Evolutionary conservation across 2,113 vertebrate genomes (phyloP).

Genomic region (Chaetura pelagica): DNA sequence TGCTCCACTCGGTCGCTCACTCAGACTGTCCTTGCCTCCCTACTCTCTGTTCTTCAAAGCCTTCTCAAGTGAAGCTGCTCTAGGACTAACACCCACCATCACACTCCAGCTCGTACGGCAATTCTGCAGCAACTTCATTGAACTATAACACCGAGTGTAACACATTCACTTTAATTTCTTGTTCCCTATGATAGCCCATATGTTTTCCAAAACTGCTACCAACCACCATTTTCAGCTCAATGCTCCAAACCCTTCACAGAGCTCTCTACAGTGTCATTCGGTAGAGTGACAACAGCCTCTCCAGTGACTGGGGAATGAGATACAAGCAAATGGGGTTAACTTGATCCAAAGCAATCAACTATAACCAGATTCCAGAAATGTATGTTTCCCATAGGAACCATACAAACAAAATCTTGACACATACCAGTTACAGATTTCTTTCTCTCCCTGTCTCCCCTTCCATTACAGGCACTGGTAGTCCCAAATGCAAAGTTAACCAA

Average conservation of each 20-base stretch:
- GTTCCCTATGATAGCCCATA: neutral
- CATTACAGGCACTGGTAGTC: neutral
- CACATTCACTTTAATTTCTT: neutral
- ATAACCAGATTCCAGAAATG: neutral
- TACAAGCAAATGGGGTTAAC: neutral
- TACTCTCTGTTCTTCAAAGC: neutral
- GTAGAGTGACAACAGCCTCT: neutral
- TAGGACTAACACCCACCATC: rapidly evolving
- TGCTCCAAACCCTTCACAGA: neutral
- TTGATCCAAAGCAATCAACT: neutral
- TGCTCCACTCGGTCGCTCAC: rapidly evolving
- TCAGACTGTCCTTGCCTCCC: neutral
- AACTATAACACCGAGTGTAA: neutral
- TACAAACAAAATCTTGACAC: neutral
- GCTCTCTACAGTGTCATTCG: neutral
- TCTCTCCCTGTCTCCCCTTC: neutral
- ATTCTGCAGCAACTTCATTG: rapidly evolving
- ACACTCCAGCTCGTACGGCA: rapidly evolving
- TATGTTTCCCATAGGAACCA: neutral
- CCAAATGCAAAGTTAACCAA: neutral
- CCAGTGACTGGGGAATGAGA: neutral
- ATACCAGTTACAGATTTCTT: neutral
- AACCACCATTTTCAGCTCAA: neutral
- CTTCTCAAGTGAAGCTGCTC: neutral
- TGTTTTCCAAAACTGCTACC: neutral